These are phyloP conservation scores for Brachionus angularis DNA, from an alignment of 1,140 invertebrate species.

Conservation along the genomic window DNA sequence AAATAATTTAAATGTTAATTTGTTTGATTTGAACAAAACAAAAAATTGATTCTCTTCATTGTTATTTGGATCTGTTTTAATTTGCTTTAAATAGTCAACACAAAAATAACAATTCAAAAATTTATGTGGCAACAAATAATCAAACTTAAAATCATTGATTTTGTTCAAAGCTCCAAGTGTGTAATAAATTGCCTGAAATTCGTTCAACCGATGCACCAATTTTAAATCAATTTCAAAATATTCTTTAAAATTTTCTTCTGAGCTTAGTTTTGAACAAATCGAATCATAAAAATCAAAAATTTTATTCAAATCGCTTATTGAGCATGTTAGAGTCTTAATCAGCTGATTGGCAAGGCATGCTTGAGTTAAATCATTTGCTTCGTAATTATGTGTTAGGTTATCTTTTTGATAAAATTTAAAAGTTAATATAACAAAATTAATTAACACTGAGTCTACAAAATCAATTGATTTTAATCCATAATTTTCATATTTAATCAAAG, in stretches of 20 bases:
- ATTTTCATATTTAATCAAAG: not conserved
- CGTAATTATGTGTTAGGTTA: not conserved
- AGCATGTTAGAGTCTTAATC: not conserved
- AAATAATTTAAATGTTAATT: not conserved
- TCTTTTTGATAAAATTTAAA: not conserved
- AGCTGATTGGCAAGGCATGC: not conserved
- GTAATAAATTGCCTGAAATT: slow-evolving; percentile 26
- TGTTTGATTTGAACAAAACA: not conserved
- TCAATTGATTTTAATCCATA: not conserved
- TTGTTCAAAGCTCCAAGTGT: not conserved
- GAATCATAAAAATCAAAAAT: slow-evolving; percentile 5
- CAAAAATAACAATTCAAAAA: slow-evolving; percentile 22
- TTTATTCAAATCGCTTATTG: not conserved
- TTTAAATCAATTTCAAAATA: slow-evolving; percentile 2
- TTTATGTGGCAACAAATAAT: not conserved
- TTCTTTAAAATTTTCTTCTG: not conserved
- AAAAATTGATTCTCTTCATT: not conserved
- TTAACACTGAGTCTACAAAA: not conserved
- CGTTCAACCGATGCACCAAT: slow-evolving; percentile 1
- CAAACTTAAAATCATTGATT: not conserved
- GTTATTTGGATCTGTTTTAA: not conserved
- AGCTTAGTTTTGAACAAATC: not conserved
- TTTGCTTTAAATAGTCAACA: not conserved
- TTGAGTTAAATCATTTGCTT: not conserved
- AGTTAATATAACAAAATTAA: not conserved